Evolutionary conservation across 92 coral and sea anemone species (phyloP).

Genomic region (Umimayanthus kanabou): DNA sequence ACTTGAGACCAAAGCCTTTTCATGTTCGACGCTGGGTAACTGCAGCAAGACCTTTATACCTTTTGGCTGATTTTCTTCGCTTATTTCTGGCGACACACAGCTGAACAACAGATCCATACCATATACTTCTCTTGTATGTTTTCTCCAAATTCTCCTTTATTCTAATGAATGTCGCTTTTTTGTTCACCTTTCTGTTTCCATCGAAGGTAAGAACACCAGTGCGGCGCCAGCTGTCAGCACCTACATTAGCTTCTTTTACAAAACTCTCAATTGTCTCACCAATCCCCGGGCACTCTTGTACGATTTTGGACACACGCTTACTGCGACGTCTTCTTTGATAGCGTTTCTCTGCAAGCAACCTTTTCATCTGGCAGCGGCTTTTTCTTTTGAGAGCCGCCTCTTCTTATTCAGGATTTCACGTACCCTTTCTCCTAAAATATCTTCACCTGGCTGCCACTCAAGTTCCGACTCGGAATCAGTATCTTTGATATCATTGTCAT

Average conservation of each 20-base stretch:
- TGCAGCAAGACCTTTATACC: slow-evolving; percentile 59
- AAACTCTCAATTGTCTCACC: slow-evolving; percentile 57
- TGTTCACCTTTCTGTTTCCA: slow-evolving; percentile 59
- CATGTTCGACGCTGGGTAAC: slow-evolving; percentile 50
- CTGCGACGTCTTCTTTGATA: slow-evolving; percentile 52
- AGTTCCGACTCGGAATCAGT: slow-evolving; percentile 56
- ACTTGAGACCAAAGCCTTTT: slow-evolving; percentile 63
- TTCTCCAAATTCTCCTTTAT: slow-evolving; percentile 63
- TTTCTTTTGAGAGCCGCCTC: slow-evolving; percentile 33
- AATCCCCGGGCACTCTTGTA: slow-evolving; percentile 54
- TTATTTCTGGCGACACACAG: slow-evolving; percentile 68
- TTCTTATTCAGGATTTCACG: slow-evolving; percentile 42
- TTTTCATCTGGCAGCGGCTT: slow-evolving; percentile 40
- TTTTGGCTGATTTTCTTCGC: slow-evolving; percentile 53
- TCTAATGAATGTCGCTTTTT: slow-evolving; percentile 65
- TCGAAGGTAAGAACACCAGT: slow-evolving; percentile 66
- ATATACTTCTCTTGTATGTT: slow-evolving; percentile 49
- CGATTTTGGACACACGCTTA: slow-evolving; percentile 49
- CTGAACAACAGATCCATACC: slow-evolving; percentile 70
- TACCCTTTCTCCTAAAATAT: slow-evolving; percentile 41
- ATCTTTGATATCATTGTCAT: slow-evolving; percentile 43
- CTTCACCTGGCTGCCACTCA: slow-evolving; percentile 21
- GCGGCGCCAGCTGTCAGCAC: slow-evolving; percentile 70
- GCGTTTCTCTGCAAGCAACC: slow-evolving; percentile 41
- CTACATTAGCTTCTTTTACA: slow-evolving; percentile 54